A percentile compares a stretch with the other conserved stretches of the same genome.
These are phyloP conservation scores for Calliphora vomitoria DNA, from an alignment of 2,888 invertebrate genomes.

Conservation along the genomic window DNA sequence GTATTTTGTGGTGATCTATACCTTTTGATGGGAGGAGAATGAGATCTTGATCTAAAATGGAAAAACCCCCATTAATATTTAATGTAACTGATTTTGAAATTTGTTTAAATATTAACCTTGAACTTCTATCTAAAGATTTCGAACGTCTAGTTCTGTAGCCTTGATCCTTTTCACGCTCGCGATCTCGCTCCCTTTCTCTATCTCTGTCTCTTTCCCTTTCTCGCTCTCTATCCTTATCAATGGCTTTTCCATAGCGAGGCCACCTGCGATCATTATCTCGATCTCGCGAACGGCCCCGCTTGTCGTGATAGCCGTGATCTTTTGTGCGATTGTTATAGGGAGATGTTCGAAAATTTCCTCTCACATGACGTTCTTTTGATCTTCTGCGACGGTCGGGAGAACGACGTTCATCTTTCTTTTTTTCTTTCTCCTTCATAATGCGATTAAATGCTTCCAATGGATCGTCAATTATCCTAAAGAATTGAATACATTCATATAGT, in stretches of 20 bases:
- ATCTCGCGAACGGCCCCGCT: conserved; percentile 75
- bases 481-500: neutral
- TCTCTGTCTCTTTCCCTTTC: conserved; percentile 63
- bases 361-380: conserved; percentile 79
- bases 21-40: conserved; percentile 77
- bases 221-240: conserved; percentile 76
- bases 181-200: conserved; percentile 60
- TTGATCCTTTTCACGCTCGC: conserved; percentile 75
- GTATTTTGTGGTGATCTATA: conserved; percentile 77
- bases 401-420: conserved; percentile 86
- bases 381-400: conserved; percentile 84
- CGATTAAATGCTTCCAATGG: conserved; percentile 94
- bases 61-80: neutral
- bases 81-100: neutral
- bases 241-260: conserved; percentile 66
- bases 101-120: conserved; percentile 72
- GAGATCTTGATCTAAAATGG: conserved; percentile 78
- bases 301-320: conserved; percentile 78
- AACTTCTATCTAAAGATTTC: conserved; percentile 77
- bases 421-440: conserved; percentile 92
- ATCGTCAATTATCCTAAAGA: conserved; percentile 89
- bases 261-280: conserved; percentile 71
- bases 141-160: conserved; percentile 75
- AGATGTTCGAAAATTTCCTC: conserved; percentile 79
- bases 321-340: conserved; percentile 76